phyloP scores from a whole-genome alignment of 2,113 vertebrate genomes.

The Chelonoidis abingdonii region DNA sequence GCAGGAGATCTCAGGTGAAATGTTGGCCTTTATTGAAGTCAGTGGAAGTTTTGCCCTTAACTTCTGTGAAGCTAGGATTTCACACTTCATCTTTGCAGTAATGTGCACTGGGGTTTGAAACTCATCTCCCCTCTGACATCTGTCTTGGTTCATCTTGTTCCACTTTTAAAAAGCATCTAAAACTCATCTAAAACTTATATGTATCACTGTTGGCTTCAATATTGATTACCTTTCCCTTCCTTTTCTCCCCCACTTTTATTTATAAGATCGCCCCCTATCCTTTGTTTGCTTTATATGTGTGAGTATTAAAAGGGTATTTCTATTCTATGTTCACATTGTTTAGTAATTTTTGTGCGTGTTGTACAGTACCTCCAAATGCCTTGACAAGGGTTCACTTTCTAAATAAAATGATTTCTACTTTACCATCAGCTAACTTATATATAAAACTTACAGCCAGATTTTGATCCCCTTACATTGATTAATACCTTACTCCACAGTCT shows the following conservation, averaged over 20 bases:
- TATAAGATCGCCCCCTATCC: neutral
- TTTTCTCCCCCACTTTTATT: neutral
- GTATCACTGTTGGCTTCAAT: neutral
- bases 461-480: neutral
- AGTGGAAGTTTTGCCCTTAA: neutral
- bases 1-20: accelerated
- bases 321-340: neutral
- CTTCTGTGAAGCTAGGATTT: too few species aligned
- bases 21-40: neutral
- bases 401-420: neutral
- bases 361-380: neutral
- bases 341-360: neutral
- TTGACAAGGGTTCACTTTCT: neutral
- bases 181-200: too few species aligned
- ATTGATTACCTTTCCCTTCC: neutral
- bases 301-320: neutral
- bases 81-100: neutral
- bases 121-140: too few species aligned
- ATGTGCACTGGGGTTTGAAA: neutral
- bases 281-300: neutral
- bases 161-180: too few species aligned
- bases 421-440: neutral
- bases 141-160: too few species aligned
- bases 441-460: neutral
- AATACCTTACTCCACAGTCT: neutral